Percentiles rank a stretch among this genome's conserved stretches.
Conservation (phyloP, 1,140 invertebrate species). For the Homalodisca vitripennis region DNA sequence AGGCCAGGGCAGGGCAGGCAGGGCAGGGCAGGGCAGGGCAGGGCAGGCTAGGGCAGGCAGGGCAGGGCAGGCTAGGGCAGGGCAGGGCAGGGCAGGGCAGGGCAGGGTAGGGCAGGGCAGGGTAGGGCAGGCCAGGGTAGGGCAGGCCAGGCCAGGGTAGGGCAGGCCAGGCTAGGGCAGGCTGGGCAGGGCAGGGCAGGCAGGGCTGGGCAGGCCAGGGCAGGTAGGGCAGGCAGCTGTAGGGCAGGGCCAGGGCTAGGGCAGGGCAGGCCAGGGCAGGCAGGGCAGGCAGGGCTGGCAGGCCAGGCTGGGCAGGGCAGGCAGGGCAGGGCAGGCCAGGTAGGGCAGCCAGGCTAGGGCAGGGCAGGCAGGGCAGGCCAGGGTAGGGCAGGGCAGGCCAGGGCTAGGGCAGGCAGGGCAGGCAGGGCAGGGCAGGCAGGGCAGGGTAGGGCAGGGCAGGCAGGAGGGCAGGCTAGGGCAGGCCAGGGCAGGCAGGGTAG, state of each 20-base stretch:
- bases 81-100: too few relatives aligned
- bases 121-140: too few relatives aligned
- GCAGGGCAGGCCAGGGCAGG: not conserved
- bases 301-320: not conserved
- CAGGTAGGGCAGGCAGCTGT: not conserved
- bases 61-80: too few relatives aligned
- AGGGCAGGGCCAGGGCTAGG: not conserved
- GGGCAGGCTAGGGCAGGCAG: too few relatives aligned
- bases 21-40: too few relatives aligned
- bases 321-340: too few relatives aligned
- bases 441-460: not conserved
- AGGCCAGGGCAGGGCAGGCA: too few relatives aligned
- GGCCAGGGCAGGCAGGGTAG: not conserved
- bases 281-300: not conserved
- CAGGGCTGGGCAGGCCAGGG: not conserved
- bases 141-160: conserved; percentile 1
- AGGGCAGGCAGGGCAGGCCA: too few relatives aligned
- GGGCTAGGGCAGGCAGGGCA: conserved; percentile 1
- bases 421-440: too few relatives aligned
- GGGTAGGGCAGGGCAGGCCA: not conserved
- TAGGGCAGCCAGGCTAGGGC: not conserved
- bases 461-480: not conserved
- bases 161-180: too few relatives aligned
- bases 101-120: too few relatives aligned
- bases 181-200: too few relatives aligned